Conservation (phyloP, 1,140 invertebrate species). For the Panagrolaimus sp. region DNA sequence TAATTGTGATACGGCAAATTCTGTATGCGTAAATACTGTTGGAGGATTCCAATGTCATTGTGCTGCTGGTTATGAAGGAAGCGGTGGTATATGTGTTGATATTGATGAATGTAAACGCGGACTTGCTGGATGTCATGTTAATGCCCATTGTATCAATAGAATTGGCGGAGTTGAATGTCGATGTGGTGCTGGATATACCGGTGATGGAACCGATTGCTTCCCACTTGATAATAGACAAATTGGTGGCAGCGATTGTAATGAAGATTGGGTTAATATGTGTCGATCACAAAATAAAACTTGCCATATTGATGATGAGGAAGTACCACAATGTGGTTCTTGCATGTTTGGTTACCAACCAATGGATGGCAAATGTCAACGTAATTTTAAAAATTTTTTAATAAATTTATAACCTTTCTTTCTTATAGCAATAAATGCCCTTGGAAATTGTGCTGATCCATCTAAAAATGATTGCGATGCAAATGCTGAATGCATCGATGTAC, state of each 20-base stretch:
- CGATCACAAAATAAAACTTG: slow-evolving; percentile 48
- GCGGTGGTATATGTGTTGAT: slow-evolving; percentile 61
- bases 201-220: slow-evolving; percentile 66
- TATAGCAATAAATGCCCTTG: slow-evolving; percentile 38
- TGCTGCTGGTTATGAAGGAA: slow-evolving; percentile 45
- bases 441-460: slow-evolving; percentile 43
- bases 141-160: slow-evolving; percentile 75
- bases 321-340: slow-evolving; percentile 50
- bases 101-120: slow-evolving; percentile 77
- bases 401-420: slow-evolving; percentile 8
- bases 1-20: slow-evolving; percentile 37
- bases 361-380: slow-evolving; percentile 50
- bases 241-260: slow-evolving; percentile 17
- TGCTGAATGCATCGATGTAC: slow-evolving; percentile 51
- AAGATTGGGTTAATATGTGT: slow-evolving; percentile 41
- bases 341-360: slow-evolving; percentile 49
- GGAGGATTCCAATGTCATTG: slow-evolving; percentile 45
- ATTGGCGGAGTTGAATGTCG: slow-evolving; percentile 75
- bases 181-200: slow-evolving; percentile 74
- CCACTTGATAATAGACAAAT: background rate
- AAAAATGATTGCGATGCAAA: slow-evolving; percentile 49
- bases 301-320: slow-evolving; percentile 52
- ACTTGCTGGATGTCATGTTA: slow-evolving; percentile 40
- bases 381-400: slow-evolving; percentile 12
- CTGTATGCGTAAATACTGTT: slow-evolving; percentile 39